A percentile compares a stretch with the other conserved stretches of the same genome.
These are phyloP conservation scores for Callipepla californica DNA, from an alignment of 2,113 vertebrate species.

Conservation along the genomic window DNA sequence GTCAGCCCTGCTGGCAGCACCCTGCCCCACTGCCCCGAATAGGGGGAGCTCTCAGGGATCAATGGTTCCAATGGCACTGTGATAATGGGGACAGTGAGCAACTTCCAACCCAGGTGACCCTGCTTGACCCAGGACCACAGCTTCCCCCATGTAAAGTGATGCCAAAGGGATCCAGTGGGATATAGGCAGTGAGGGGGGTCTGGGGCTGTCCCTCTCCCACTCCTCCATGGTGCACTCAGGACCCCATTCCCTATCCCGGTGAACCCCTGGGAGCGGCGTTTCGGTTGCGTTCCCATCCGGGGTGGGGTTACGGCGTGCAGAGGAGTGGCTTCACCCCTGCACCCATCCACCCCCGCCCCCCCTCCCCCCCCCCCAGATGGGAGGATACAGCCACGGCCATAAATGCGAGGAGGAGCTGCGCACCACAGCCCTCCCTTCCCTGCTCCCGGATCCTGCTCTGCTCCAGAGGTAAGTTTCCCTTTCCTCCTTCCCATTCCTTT, in stretches of 20 bases:
- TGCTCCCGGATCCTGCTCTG: rapidly evolving
- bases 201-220: rapidly evolving
- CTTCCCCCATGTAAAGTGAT: background rate
- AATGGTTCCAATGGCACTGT: rapidly evolving
- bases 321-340: background rate
- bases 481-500: background rate
- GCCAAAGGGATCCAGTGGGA: background rate
- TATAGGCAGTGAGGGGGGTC: background rate
- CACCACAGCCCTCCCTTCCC: background rate
- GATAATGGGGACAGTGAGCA: rapidly evolving
- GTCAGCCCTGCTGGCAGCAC: background rate
- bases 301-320: background rate
- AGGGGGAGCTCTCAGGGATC: background rate
- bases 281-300: background rate
- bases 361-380: background rate
- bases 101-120: rapidly evolving
- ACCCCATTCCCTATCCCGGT: rapidly evolving
- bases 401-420: rapidly evolving
- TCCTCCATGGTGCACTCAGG: background rate
- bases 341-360: background rate
- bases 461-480: rapidly evolving
- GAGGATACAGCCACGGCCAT: background rate
- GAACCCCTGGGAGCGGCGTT: rapidly evolving
- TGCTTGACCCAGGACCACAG: rapidly evolving
- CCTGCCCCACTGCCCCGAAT: background rate